These are phyloP conservation scores for Motacilla tschutschensis DNA, from an alignment of 2,113 vertebrate genomes.

Conservation along the genomic window DNA sequence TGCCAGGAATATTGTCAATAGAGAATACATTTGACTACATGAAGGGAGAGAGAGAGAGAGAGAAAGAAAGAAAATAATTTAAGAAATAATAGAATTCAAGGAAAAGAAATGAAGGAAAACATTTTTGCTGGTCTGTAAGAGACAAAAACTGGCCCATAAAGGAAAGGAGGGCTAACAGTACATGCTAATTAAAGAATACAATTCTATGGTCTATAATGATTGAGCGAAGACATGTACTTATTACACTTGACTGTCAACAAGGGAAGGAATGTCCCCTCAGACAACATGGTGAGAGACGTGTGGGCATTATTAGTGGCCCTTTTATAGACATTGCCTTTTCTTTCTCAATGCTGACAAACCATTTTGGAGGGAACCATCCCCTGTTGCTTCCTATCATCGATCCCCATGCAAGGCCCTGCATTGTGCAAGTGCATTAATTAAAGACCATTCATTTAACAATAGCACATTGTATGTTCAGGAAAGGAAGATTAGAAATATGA, in stretches of 20 bases:
- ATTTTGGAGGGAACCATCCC: constrained; percentile 64
- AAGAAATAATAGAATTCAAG: neutral
- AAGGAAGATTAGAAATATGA: constrained; percentile 58
- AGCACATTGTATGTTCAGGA: constrained; percentile 40
- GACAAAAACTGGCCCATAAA: constrained; percentile 6
- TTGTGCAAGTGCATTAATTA: constrained; percentile 56
- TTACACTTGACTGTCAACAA: constrained; percentile 64
- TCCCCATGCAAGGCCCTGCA: constrained; percentile 55
- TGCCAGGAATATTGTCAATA: neutral
- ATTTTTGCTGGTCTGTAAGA: constrained; percentile 9
- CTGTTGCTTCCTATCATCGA: constrained; percentile 63
- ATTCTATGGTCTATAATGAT: constrained; percentile 60
- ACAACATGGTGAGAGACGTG: constrained; percentile 73
- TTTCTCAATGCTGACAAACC: constrained; percentile 62
- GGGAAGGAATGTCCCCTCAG: constrained; percentile 57
- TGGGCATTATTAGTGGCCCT: constrained; percentile 68
- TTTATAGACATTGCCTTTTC: constrained; percentile 52
- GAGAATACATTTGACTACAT: neutral
- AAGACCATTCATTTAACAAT: constrained; percentile 59
- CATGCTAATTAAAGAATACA: constrained; percentile 66
- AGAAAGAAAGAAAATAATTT: neutral
- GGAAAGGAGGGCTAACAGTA: constrained; percentile 45
- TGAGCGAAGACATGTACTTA: constrained; percentile 66
- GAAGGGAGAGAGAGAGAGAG: neutral
- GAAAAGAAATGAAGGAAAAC: neutral